Evolutionary conservation across 2,797 vertebrate species (phyloP).

Genomic region (Sebastes wilsoni): DNA sequence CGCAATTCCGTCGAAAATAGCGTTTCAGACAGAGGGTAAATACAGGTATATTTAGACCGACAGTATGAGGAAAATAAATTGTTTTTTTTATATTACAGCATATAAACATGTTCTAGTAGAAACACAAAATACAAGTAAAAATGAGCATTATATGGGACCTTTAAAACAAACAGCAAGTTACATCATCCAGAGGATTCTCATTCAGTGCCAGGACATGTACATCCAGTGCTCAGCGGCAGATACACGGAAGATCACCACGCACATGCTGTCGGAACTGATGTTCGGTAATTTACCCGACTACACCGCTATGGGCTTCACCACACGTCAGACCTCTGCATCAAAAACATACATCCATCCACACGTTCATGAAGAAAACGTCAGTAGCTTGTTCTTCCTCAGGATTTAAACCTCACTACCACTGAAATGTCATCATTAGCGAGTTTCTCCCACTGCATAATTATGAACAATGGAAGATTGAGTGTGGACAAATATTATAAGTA

Average conservation of each 20-base stretch:
- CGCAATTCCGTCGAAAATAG: too few species aligned
- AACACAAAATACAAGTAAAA: too few species aligned
- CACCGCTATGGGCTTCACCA: background rate
- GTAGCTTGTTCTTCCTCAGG: background rate
- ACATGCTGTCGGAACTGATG: background rate
- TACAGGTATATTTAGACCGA: too few species aligned
- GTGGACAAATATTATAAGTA: background rate
- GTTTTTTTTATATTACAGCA: too few species aligned
- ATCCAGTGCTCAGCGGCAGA: background rate
- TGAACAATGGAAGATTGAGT: background rate
- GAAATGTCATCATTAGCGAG: background rate
- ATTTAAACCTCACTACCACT: too few species aligned
- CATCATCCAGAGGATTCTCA: too few species aligned
- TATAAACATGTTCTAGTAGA: too few species aligned
- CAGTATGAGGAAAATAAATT: too few species aligned
- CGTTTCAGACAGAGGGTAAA: too few species aligned
- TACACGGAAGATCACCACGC: background rate
- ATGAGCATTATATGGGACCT: too few species aligned
- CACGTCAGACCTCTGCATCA: background rate
- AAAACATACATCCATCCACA: background rate
- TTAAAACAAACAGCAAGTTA: too few species aligned
- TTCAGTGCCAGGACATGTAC: too few species aligned
- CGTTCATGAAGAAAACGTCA: background rate
- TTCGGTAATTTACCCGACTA: background rate
- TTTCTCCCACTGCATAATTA: background rate